Evolutionary conservation across 2,113 vertebrate genomes (phyloP).

Genomic region (Trematomus loennbergii): DNA sequence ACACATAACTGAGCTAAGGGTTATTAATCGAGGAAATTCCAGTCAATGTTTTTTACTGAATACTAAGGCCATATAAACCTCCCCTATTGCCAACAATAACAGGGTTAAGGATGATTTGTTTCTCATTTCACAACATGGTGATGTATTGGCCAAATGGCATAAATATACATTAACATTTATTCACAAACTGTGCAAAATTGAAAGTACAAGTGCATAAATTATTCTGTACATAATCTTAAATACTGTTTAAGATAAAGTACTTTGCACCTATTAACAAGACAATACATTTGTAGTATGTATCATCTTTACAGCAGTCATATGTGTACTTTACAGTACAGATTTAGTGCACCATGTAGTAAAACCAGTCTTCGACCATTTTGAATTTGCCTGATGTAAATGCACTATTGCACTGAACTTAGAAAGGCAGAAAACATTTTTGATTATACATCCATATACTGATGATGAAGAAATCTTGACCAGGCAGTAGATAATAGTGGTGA

Average conservation of each 20-base stretch:
- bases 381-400: background rate
- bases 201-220: constrained; percentile 49
- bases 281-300: background rate
- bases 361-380: constrained; percentile 2
- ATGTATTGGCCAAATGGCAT: constrained; percentile 1
- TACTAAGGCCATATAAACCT: background rate
- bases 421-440: background rate
- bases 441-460: background rate
- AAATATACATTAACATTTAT: constrained; percentile 24
- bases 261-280: background rate
- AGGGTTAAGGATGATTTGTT: constrained; percentile 1
- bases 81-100: background rate
- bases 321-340: constrained; percentile 22
- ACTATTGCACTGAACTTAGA: background rate
- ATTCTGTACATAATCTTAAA: constrained; percentile 22
- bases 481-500: background rate
- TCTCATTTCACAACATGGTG: constrained; percentile 15
- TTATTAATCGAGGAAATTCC: constrained; percentile 14
- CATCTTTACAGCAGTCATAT: constrained; percentile 29
- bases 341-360: background rate
- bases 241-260: constrained; percentile 29
- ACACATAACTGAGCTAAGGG: background rate
- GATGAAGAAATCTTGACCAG: background rate
- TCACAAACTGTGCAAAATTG: constrained; percentile 43
- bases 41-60: background rate